Percentiles rank a stretch among this genome's conserved stretches.
Evolutionary conservation across 2,888 invertebrate genomes (phyloP).

Genomic region (Diarsia dahlii): DNA sequence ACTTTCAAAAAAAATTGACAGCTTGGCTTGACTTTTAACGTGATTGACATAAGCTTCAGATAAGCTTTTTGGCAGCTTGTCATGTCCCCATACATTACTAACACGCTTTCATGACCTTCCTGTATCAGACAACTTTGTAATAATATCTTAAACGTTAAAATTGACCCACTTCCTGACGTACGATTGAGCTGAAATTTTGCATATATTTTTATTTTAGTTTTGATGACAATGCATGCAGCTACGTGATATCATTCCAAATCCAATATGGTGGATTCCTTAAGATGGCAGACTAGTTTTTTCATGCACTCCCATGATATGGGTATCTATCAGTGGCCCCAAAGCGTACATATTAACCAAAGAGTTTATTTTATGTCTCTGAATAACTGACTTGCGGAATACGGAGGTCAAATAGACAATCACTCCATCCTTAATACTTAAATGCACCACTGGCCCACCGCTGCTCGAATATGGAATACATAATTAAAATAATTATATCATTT

Average conservation of each 20-base stretch:
- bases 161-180: background rate
- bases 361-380: background rate
- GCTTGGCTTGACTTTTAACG: background rate
- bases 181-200: background rate
- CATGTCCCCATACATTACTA: background rate
- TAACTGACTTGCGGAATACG: background rate
- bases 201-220: background rate
- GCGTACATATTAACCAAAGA: background rate
- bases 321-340: background rate
- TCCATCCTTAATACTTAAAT: background rate
- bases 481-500: too few relatives aligned
- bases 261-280: background rate
- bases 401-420: background rate
- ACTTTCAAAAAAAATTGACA: background rate
- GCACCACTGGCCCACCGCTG: too few relatives aligned
- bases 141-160: background rate
- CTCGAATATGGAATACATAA: background rate
- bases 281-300: too few relatives aligned
- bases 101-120: background rate
- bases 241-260: background rate
- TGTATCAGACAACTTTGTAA: background rate
- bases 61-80: background rate
- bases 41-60: too few relatives aligned
- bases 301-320: background rate
- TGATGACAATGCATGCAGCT: background rate